Conservation (phyloP, 2,113 vertebrate species). For the Tenrec ecaudatus region DNA sequence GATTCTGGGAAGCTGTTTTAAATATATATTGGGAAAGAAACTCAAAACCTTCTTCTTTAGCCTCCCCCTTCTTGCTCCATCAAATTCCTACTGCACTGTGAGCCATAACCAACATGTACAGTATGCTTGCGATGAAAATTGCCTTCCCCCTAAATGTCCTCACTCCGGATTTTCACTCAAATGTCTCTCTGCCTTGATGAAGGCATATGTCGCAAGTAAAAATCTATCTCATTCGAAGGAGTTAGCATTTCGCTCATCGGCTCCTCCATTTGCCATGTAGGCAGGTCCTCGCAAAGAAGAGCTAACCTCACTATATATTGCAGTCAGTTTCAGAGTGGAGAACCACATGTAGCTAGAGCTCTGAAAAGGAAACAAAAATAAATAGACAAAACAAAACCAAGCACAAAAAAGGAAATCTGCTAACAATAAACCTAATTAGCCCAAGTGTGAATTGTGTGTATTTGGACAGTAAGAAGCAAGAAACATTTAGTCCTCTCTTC, state of each 20-base stretch:
- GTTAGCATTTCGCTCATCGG: background rate
- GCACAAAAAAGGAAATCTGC: background rate
- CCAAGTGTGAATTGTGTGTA: background rate
- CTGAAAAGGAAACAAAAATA: background rate
- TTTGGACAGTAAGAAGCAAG: background rate
- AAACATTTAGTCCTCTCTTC: background rate
- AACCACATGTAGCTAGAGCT: background rate
- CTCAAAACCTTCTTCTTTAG: slow-evolving; percentile 63
- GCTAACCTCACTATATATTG: background rate
- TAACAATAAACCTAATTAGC: background rate
- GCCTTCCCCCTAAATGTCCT: slow-evolving; percentile 39
- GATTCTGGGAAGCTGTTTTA: slow-evolving; percentile 63
- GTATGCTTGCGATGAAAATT: slow-evolving; percentile 75
- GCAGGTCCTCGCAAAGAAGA: background rate
- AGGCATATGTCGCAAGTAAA: slow-evolving; percentile 63
- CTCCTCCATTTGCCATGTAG: slow-evolving; percentile 12
- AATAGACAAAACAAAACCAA: background rate
- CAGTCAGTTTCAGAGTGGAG: background rate
- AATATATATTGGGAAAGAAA: slow-evolving; percentile 73
- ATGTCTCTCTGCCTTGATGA: slow-evolving; percentile 59
- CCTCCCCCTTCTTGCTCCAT: slow-evolving; percentile 74
- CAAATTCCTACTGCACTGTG: slow-evolving; percentile 61
- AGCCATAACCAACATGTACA: slow-evolving; percentile 80
- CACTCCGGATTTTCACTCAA: slow-evolving; percentile 70
- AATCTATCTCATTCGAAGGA: slow-evolving; percentile 17